Percentiles rank a stretch among this genome's conserved stretches.
These are phyloP conservation scores for Jacana jacana DNA, from an alignment of 2,113 vertebrate genomes.

Conservation along the genomic window DNA sequence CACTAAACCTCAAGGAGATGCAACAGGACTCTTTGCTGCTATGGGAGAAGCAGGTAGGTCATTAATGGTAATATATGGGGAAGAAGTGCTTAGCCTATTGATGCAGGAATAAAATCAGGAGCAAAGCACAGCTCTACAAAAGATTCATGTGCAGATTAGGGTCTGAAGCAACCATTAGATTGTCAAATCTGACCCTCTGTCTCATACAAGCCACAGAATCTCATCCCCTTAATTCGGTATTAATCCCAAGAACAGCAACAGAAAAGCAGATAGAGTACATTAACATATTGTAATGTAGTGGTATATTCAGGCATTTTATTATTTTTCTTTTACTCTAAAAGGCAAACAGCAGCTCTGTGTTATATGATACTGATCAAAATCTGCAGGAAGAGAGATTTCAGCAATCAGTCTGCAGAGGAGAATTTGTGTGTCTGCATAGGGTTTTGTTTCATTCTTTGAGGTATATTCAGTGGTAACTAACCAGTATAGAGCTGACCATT, in stretches of 20 bases:
- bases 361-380: neutral
- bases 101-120: constrained; percentile 24
- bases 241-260: neutral
- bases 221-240: constrained; percentile 3
- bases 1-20: neutral
- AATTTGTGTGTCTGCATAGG: neutral
- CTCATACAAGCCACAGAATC: neutral
- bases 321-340: neutral
- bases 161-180: neutral
- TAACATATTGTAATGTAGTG: neutral
- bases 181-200: constrained; percentile 20
- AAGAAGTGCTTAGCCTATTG: constrained; percentile 8
- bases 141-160: constrained; percentile 25
- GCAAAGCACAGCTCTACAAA: neutral
- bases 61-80: constrained; percentile 25
- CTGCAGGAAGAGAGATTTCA: neutral
- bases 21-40: neutral
- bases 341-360: neutral
- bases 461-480: neutral
- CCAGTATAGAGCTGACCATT: neutral
- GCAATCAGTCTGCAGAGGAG: neutral
- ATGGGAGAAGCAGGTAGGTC: neutral
- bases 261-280: neutral
- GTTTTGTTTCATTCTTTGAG: neutral
- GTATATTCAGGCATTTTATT: neutral